Percentiles rank a stretch among this genome's conserved stretches.
These are phyloP conservation scores for Goniozus legneri DNA, from an alignment of 1,140 invertebrate genomes.

Conservation along the genomic window DNA sequence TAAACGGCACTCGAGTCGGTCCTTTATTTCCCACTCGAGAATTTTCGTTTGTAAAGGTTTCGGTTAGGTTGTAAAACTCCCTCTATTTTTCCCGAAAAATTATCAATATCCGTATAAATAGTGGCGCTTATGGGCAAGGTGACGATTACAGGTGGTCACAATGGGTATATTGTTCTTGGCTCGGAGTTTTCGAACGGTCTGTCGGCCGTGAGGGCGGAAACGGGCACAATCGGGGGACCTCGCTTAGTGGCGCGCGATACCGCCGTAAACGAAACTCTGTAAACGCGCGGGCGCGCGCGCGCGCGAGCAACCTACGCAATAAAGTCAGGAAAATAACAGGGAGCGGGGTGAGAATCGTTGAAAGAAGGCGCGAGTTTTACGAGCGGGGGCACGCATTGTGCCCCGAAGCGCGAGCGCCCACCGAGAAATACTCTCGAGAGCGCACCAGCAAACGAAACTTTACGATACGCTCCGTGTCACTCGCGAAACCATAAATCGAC, in stretches of 20 bases:
- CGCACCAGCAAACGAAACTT: slow-evolving; percentile 28
- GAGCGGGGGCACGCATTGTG: slow-evolving; percentile 26
- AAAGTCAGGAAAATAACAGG: slow-evolving; percentile 30
- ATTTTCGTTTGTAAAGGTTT: no score
- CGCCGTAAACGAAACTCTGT: slow-evolving; percentile 33
- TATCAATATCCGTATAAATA: slow-evolving; percentile 43
- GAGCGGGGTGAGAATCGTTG: slow-evolving; percentile 28
- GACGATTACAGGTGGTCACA: slow-evolving; percentile 25
- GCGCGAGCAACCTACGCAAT: slow-evolving; percentile 18
- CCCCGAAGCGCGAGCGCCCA: no score
- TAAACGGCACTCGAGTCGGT: no score
- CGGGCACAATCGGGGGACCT: neutral
- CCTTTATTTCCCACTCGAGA: no score
- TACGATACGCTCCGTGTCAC: slow-evolving; percentile 22
- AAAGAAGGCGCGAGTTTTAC: slow-evolving; percentile 40
- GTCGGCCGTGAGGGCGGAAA: neutral
- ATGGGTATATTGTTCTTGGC: slow-evolving; percentile 29
- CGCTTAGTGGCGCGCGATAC: no score
- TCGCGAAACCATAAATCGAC: slow-evolving; percentile 22
- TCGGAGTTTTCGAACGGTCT: neutral
- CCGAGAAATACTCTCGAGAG: slow-evolving; percentile 1
- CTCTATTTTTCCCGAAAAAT: slow-evolving; percentile 22
- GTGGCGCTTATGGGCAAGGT: slow-evolving; percentile 18
- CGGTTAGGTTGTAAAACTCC: no score
- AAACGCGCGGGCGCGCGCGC: slow-evolving; percentile 29